Evolutionary conservation across 2,797 vertebrate species (phyloP), one percentile per base, ranked within the genome.

Genomic region (Oreochromis grahami): DNA sequence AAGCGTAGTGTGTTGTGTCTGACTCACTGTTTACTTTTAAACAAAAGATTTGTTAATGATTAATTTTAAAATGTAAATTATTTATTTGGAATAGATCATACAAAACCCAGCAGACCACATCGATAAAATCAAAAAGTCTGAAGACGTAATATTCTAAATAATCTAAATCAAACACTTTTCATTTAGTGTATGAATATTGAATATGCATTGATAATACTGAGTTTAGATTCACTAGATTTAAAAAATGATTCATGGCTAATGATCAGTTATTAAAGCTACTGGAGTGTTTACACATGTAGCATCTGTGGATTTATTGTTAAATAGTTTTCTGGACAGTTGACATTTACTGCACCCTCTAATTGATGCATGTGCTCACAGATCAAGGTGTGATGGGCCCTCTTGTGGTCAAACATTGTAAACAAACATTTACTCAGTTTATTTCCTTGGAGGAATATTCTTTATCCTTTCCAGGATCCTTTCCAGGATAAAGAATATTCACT

Each of bases 401-500:
- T 87, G 84, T 89, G 83, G 78, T 83, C 26, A 60, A 14, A 58
- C 43, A 38, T 10, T 56, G 9, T 26, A 34, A 10, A 43, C 14
- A 21, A 52, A 11, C 6, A 41, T 72, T 82, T 45, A 77, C 26
- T 29, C 8, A 4, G 15, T 48, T 29, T 65, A 2, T 85, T 83
- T 84, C 10, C 34, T 78, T 87, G 41, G 24, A 24, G 24, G 24
- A 24, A 24, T 24, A 24, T 24, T 24, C 24, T 24, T 24, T 24
- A 24, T 24, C 24, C 3, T 24, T 24, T 24, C 24, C 48, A 95
- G 90, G 81, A 24, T 24, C 24, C 3, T 24, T 24, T 24, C 24
- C 48, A 95, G 90, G 81, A 90, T 82, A 45, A 81, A 2, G 48
- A 87, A 63, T 80, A 88, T 81, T 74, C 79, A 13, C 82, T 91